phyloP scores from a whole-genome alignment of 2,888 invertebrate genomes.

The Gortyna flavago region DNA sequence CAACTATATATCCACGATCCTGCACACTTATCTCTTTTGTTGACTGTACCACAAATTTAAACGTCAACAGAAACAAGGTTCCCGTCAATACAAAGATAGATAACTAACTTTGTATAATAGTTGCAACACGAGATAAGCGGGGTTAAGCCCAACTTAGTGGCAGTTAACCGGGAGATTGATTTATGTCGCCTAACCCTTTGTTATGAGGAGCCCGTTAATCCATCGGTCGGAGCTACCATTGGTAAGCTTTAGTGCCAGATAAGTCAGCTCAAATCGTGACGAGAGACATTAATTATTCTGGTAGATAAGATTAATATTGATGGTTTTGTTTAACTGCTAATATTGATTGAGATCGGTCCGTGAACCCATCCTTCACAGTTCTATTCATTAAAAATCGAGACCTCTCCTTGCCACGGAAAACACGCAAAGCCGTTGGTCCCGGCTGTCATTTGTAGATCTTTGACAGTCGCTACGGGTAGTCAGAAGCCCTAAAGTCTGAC shows the following conservation, averaged over 20 bases:
- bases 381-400: neutral
- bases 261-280: conserved; percentile 33
- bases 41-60: neutral
- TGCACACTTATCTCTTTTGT: too few relatives aligned
- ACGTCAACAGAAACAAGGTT: neutral
- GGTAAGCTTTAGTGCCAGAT: conserved; percentile 43
- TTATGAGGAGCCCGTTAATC: conserved; percentile 55
- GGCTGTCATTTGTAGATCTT: neutral
- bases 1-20: too few relatives aligned
- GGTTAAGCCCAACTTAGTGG: conserved; percentile 46
- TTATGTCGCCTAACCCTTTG: conserved; percentile 53
- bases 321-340: conserved; percentile 12
- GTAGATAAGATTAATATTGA: conserved; percentile 21
- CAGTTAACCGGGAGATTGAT: conserved; percentile 54
- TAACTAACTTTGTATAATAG: conserved; percentile 40
- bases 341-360: neutral
- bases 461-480: neutral
- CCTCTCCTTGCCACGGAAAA: neutral
- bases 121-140: conserved; percentile 48
- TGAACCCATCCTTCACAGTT: neutral
- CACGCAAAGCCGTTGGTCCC: neutral
- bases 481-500: neutral
- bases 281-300: conserved; percentile 33
- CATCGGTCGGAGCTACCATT: conserved; percentile 27
- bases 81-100: conserved; percentile 10